Base-by-base conservation (phyloP, 1,140 invertebrate genomes). In the Rhynchophorus ferrugineus region DNA sequence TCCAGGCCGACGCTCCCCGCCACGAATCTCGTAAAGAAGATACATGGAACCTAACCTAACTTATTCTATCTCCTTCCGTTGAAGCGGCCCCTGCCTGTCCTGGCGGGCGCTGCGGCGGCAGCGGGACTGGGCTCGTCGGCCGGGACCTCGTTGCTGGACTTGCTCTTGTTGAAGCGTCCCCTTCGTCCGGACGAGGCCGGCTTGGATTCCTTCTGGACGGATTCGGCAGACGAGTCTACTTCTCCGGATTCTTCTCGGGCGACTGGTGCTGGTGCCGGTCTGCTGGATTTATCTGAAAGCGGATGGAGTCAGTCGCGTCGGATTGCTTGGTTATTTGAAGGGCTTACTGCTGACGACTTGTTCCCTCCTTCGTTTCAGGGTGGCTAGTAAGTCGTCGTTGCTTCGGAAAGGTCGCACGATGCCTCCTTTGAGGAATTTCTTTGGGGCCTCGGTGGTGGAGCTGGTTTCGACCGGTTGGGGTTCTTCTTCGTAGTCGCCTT, bases 321-420 rank as follows among this genome's bases (percentile, higher is more conserved):
- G 22, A 35, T 36, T 42, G 7, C 16, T 17, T 8, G 7, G 8
- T 18, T 41, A 3, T 7, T 16, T 18, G 6, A 13, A 7, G 5
- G 9, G 19, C 45, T 34, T 60, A 61, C 64, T 65, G 69, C 70
- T 62, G 42, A 70, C 45, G 47, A 59, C 74, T 67, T 77, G 77
- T 63, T 77, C 77, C 64, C 71, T 74, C 56, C 81, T 73, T 52
- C 79, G 77, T 66, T 84, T 86, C 42, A 86, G 66, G 1, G 81
- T 78, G 44, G 79, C 83, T 35, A 85, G 67, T 13, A 86, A 73
- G 58, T 85, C 83, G 35, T 83, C 80, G 63, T 86, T 86, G 59
- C 82, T 84, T 60, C 82, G 75, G 70, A 80, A 84, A 1, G 80
- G 79, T 19, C 80, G 71, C 8, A 85, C 77, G 21, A 83, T 75